Conservation (phyloP, 2,888 invertebrate genomes). For the Dichetophora obliterata region DNA sequence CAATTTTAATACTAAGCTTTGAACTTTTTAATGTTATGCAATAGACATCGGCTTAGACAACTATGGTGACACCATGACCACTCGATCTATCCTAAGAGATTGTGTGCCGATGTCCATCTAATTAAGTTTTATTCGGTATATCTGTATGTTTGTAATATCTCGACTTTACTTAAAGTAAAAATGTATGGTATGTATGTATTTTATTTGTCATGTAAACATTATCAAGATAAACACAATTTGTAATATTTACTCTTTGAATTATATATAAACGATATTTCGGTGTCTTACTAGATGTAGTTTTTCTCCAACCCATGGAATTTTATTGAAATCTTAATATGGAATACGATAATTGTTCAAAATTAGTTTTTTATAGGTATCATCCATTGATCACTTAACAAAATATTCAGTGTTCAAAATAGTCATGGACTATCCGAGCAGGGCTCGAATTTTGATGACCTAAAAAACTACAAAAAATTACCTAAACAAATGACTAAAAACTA, state of each 20-base stretch:
- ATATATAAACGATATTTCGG: background rate
- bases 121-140: background rate
- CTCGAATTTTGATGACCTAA: too few species aligned
- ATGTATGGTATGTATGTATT: background rate
- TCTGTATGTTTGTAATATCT: background rate
- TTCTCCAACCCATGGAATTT: too few species aligned
- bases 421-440: too few species aligned
- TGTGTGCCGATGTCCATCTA: background rate
- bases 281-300: background rate
- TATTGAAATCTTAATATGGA: too few species aligned
- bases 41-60: background rate
- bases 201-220: slow-evolving; percentile 11
- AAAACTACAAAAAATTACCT: too few species aligned
- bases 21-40: background rate
- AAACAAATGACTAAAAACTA: too few species aligned
- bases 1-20: background rate
- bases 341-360: too few species aligned
- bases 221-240: background rate
- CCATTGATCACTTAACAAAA: too few species aligned
- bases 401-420: too few species aligned
- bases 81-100: background rate
- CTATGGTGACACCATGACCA: background rate
- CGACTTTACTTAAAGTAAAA: background rate
- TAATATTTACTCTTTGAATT: slow-evolving; percentile 1
- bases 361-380: too few species aligned